Base-by-base conservation (phyloP, 1,140 invertebrate species). In the Contarinia nasturtii region DNA sequence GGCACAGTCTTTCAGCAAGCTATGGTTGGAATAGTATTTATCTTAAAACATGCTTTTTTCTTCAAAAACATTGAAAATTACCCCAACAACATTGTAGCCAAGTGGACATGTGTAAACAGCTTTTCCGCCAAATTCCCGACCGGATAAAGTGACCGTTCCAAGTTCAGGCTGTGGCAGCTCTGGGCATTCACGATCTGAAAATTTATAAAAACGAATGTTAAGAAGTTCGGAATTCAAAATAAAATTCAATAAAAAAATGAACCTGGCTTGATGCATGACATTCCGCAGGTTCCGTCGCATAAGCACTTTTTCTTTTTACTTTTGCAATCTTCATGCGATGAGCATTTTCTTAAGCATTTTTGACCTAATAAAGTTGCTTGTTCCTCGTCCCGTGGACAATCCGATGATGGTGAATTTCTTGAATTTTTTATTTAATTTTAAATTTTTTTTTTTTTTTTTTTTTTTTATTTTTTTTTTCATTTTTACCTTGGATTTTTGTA, bases 261-360 rank as follows among this genome's bases (percentile, higher is more conserved):
- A 77, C 75, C 75, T 55, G 89, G 89, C 67, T 95, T 94, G 49
- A 98, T 91, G 66, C 94, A 98, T 15, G 88, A 93, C 76, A 92
- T 83, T 19, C 93, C 94, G 60, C 94, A 98, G 2, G 84, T 76
- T 33, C 91, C 93, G 59, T 98, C 94, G 62, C 94, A 98, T 42
- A 94, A 71, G 60, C 94, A 98, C 58, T 88, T 86, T 67, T 95
- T 95, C 67, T 91, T 87, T 64, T 91, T 84, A 59, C 89, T 94
- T 64, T 93, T 94, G 66, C 94, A 98, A 59, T 97, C 91, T 57
- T 87, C 84, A 58, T 97, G 89, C 0, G 83, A 81, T 0, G 80
- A 87, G 62, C 94, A 98, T 62, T 93, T 89, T 50, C 92, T 75
- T 41, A 93, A 70, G 67, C 93, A 98, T 56, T 84, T 85, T 53